These are phyloP conservation scores for Ashinkailepas kermadecensis DNA, from an alignment of 2,888 invertebrate genomes.

Conservation along the genomic window DNA sequence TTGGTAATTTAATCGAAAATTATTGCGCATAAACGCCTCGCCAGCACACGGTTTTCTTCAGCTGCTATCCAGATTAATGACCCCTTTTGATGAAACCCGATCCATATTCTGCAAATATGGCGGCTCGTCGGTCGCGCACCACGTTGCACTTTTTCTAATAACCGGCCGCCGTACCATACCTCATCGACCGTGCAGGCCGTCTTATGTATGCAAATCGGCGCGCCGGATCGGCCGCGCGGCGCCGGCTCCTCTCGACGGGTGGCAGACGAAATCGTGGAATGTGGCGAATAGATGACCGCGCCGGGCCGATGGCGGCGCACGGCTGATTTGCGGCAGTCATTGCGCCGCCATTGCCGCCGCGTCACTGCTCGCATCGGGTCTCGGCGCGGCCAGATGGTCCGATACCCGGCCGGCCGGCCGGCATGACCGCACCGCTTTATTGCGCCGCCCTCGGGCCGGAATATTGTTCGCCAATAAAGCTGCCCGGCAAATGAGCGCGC, in stretches of 20 bases:
- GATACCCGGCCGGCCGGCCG: not conserved
- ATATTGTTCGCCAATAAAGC: conserved; percentile 4
- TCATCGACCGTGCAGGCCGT: not conserved
- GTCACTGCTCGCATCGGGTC: not conserved
- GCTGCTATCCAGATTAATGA: conserved; percentile 2
- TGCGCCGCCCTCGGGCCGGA: not conserved
- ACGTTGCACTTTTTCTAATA: conserved; percentile 20
- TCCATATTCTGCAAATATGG: conserved; percentile 21
- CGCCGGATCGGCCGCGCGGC: not conserved
- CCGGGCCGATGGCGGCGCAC: not conserved
- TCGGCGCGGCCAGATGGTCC: not conserved
- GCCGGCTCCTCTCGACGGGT: not conserved
- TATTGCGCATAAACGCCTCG: conserved; percentile 1
- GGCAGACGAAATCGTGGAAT: conserved; percentile 18
- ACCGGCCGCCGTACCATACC: conserved; percentile 4
- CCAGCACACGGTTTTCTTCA: not conserved
- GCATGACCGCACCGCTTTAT: not conserved
- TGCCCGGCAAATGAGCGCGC: not conserved
- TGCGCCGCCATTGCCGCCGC: not conserved
- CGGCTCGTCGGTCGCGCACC: not conserved
- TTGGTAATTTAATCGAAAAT: not conserved
- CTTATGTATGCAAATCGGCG: not conserved
- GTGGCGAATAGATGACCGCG: not conserved
- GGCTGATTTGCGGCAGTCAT: conserved; percentile 15
- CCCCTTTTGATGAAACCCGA: conserved; percentile 6